Evolutionary conservation across 2,888 invertebrate genomes (phyloP).

Genomic region (Xylota sylvarum): DNA sequence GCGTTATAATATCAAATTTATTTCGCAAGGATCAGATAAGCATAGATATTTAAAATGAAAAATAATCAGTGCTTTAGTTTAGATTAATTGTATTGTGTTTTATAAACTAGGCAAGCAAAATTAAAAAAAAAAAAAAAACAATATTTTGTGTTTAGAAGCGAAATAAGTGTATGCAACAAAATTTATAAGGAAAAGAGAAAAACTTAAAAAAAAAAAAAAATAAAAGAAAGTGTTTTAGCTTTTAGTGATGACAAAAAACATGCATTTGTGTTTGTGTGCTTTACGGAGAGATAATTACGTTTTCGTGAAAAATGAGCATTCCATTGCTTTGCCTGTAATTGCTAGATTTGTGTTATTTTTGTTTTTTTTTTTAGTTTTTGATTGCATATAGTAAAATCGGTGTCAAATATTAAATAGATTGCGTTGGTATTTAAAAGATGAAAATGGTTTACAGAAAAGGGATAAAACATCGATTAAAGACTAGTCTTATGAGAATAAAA

Average conservation of each 20-base stretch:
- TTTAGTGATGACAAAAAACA: slow-evolving; percentile 60
- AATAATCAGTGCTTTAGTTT: slow-evolving; percentile 60
- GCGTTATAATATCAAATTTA: slow-evolving; percentile 44
- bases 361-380: neutral
- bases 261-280: slow-evolving; percentile 68
- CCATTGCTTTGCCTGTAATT: slow-evolving; percentile 41
- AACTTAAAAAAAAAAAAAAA: slow-evolving; percentile 28
- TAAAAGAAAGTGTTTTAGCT: slow-evolving; percentile 67
- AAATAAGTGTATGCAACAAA: slow-evolving; percentile 1
- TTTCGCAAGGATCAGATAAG: slow-evolving; percentile 50
- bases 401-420: slow-evolving; percentile 22
- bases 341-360: slow-evolving; percentile 10
- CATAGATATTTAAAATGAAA: slow-evolving; percentile 15
- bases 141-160: slow-evolving; percentile 27
- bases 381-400: slow-evolving; percentile 38
- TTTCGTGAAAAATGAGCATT: neutral
- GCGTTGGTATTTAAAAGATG: slow-evolving; percentile 6
- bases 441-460: slow-evolving; percentile 46
- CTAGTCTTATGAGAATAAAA: slow-evolving; percentile 54
- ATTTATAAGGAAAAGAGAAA: slow-evolving; percentile 23
- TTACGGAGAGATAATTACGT: slow-evolving; percentile 22
- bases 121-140: neutral
- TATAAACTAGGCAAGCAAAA: slow-evolving; percentile 28
- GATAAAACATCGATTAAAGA: slow-evolving; percentile 50
- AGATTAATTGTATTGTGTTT: slow-evolving; percentile 44